Conservation (phyloP, 2,113 vertebrate species). For the Calidris pugnax region DNA sequence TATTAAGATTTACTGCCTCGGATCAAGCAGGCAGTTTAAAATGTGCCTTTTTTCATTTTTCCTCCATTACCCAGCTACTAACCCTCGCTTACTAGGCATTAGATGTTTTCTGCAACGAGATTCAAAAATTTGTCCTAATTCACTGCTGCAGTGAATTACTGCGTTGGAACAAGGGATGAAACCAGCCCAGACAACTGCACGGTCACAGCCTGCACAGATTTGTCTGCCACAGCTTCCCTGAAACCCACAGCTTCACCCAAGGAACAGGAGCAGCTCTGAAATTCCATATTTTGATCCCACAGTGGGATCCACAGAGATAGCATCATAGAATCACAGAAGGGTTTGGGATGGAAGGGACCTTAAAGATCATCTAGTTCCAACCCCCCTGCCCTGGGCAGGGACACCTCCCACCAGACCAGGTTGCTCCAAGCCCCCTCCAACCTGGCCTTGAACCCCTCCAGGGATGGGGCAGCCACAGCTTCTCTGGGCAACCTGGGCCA, state of each 20-base stretch:
- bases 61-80: not conserved
- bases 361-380: too few species aligned
- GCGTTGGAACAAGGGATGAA: not conserved
- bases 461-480: too few species aligned
- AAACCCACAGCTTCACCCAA: not conserved
- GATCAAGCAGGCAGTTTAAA: not conserved
- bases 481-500: too few species aligned
- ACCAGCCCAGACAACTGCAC: not conserved
- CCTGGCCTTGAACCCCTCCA: too few species aligned
- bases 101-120: not conserved
- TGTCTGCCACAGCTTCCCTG: not conserved
- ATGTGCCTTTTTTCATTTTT: not conserved
- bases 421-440: too few species aligned
- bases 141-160: not conserved
- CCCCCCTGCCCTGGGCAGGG: too few species aligned
- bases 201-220: not conserved
- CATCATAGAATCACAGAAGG: too few species aligned
- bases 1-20: not conserved
- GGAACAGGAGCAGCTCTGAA: not conserved
- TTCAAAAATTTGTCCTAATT: not conserved
- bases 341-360: too few species aligned
- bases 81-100: not conserved
- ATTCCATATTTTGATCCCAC: not conserved
- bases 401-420: too few species aligned
- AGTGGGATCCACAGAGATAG: not conserved